Conservation (phyloP, 2,113 vertebrate genomes). For the Vulpes ferrilata region DNA sequence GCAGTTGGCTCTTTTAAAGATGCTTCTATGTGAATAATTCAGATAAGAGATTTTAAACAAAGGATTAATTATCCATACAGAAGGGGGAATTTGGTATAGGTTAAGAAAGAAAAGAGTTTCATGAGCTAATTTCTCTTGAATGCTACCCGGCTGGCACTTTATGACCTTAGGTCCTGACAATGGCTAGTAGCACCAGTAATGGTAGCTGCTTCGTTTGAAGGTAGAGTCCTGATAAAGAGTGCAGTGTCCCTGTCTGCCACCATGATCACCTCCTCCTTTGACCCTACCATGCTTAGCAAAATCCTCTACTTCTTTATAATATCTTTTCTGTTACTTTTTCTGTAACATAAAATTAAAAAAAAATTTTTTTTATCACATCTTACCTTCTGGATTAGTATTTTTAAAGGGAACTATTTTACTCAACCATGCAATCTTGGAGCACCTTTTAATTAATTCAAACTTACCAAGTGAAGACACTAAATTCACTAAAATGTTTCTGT, state of each 20-base stretch:
- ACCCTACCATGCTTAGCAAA: not conserved
- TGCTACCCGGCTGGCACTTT: too few species aligned
- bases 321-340: not conserved
- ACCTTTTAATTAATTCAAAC: not conserved
- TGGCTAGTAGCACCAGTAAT: fast-evolving
- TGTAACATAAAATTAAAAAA: not conserved
- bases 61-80: not conserved
- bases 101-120: not conserved
- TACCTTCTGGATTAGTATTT: not conserved
- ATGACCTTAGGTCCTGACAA: fast-evolving
- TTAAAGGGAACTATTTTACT: not conserved
- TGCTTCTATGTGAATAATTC: not conserved
- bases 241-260: not conserved
- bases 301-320: not conserved
- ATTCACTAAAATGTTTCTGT: not conserved
- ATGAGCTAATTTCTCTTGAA: not conserved
- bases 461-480: not conserved
- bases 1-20: not conserved
- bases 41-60: not conserved
- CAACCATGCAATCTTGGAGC: not conserved
- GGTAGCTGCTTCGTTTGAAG: too few species aligned
- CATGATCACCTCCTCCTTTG: fast-evolving
- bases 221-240: not conserved
- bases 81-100: not conserved
- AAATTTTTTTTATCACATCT: not conserved